These are phyloP conservation scores for Hoplostethus atlanticus DNA, from an alignment of 2,797 vertebrate species.

Conservation along the genomic window DNA sequence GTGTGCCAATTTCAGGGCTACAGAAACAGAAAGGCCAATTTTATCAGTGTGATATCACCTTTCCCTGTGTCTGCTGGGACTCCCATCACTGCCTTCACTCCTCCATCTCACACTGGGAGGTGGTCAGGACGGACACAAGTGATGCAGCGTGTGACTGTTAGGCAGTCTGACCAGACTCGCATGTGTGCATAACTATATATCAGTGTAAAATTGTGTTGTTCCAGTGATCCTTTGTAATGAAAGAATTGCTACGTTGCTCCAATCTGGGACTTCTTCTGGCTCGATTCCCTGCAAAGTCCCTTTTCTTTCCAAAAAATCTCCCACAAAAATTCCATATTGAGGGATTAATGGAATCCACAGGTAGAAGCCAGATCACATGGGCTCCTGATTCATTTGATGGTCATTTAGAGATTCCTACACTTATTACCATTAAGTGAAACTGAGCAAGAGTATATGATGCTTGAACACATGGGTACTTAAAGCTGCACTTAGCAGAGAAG, in stretches of 20 bases:
- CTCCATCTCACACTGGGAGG: slow-evolving; percentile 41
- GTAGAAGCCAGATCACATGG: neutral
- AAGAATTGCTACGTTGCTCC: neutral
- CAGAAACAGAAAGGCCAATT: slow-evolving; percentile 63
- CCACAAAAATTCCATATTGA: neutral
- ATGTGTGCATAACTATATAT: neutral
- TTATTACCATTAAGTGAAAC: too few relatives aligned
- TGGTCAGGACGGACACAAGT: slow-evolving; percentile 37
- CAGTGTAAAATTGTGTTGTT: slow-evolving; percentile 32
- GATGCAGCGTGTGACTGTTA: too few relatives aligned
- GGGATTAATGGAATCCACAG: neutral
- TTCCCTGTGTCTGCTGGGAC: slow-evolving; percentile 17
- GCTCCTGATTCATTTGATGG: too few relatives aligned
- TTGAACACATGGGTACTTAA: too few relatives aligned
- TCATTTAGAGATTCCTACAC: too few relatives aligned
- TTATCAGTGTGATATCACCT: slow-evolving; percentile 63
- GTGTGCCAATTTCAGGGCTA: slow-evolving; percentile 39
- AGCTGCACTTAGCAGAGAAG: too few relatives aligned
- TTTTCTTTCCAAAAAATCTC: slow-evolving; percentile 3
- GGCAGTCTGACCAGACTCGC: neutral
- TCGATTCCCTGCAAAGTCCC: neutral
- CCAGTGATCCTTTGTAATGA: neutral
- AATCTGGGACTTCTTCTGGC: neutral
- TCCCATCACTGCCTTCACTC: slow-evolving; percentile 32
- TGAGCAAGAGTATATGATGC: too few relatives aligned